phyloP scores from a whole-genome alignment of 2,888 invertebrate genomes.

The Himalopsyche japonica region DNA sequence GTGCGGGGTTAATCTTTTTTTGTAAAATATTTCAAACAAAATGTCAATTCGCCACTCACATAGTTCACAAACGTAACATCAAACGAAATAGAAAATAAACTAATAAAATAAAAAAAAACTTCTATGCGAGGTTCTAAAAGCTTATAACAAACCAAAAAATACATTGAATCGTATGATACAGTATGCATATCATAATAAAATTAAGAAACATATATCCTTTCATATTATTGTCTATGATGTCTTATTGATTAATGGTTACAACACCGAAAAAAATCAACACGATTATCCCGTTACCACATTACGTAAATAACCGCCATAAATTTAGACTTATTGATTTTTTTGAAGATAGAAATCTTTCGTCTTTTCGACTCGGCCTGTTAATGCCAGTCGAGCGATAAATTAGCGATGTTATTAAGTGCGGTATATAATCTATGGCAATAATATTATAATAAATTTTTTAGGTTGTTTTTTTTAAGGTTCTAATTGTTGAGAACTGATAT shows the following conservation, averaged over 20 bases:
- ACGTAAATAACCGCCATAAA: background rate
- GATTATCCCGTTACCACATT: background rate
- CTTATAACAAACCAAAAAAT: too few species aligned
- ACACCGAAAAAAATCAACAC: background rate
- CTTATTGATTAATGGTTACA: background rate
- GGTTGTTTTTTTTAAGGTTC: background rate
- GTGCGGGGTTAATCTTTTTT: too few species aligned
- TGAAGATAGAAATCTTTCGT: background rate
- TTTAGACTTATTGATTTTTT: background rate
- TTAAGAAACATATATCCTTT: too few species aligned
- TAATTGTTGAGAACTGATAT: background rate
- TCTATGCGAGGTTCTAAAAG: too few species aligned
- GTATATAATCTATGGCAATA: background rate
- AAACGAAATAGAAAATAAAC: too few species aligned
- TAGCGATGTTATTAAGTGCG: background rate
- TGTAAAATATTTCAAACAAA: too few species aligned
- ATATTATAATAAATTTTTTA: background rate
- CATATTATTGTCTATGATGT: too few species aligned
- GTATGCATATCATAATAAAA: too few species aligned
- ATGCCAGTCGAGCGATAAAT: background rate
- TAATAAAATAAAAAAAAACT: too few species aligned
- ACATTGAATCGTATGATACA: too few species aligned
- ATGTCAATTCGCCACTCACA: too few species aligned
- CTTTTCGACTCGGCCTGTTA: background rate
- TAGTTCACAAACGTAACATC: too few species aligned